Evolutionary conservation across 2,888 invertebrate genomes (phyloP), one percentile per base, ranked within the genome.

Genomic region (Erebia palarica): DNA sequence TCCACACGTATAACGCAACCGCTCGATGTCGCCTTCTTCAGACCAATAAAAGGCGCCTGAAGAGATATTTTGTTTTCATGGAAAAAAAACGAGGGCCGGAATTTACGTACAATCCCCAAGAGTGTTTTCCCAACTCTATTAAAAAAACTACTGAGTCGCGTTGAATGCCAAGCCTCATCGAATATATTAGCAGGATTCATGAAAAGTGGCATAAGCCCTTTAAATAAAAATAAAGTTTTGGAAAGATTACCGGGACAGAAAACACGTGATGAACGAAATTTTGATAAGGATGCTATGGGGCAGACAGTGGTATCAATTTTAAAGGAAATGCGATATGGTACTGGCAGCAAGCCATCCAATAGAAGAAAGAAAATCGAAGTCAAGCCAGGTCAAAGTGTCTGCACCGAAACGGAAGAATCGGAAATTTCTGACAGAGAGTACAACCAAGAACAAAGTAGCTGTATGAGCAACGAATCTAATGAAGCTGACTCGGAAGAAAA

Each of bases 11-110:
- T 4, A 80, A 86, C 63, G 16, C 80, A 79, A 63, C 78, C 80
- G 7, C 73, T 81, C n/a, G 79, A 82, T 71, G 77, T 83, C 42
- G 75, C 78, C 16, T 78, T 77, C 61, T 82, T 82, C 69, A 60
- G 73, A 16, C 77, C 78, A 11, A 61, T 79, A 61, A 82, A 81
- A 69, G 76, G 51, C 53, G 75, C 72, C 36, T 83, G 81, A 81
- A 64, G 77, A 47, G 72, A 78, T 64, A 73, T 78, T 27, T 59
- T 81, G 21, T 57, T 74, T 44, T 57, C 73, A 59, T 77, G 73
- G 70, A 75, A 75, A 71, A 72, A 74, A 55, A 59, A 64, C 8
- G 68, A 68, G 14, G 68, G 68, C 5, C 11, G 58, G 57, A 27
- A 10, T 11, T 61, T 70, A 60, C 49, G 70, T 1, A 18, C 64